Base-by-base conservation (phyloP, 2,888 invertebrate genomes). In the Phaonia tiefii region DNA sequence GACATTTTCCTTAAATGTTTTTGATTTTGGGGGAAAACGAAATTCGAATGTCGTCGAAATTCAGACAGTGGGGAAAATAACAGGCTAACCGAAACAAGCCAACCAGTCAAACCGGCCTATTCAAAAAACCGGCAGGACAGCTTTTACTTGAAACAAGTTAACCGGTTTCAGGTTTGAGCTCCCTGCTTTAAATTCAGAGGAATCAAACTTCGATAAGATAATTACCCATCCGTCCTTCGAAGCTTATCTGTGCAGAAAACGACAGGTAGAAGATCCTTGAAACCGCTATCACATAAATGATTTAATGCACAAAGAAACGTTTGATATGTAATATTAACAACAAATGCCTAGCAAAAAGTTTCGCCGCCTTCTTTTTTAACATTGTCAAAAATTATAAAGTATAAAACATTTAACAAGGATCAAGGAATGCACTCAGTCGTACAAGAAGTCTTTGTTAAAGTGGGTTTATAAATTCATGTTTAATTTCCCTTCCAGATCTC, bases 361-460 rank as follows among this genome's bases (percentile, higher is more conserved):
- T 13, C 63, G 17, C 20, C 20, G 13, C 42, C 31, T 31, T 31
- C 31, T 31, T 31, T 31, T 31, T 31, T 31, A 31, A 31, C 31
- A 31, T 31, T 31, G 31, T 31, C 31, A 60, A 8, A 49, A 49
- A 54, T 63, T n/a, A 31, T 8, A 22, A 42, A 42, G 13, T 42
- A 63, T 42, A 13, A 63, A 31, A 54, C 11, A 39, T 58, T 78
- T 73, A 78, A 69, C 71, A 81, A 78, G 78, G 65, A 72, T 78
- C 80, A 76, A 31, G 58, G 37, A 66, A 58, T 67, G 42, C 63
- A 60, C 39, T 42, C 20, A 42, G 11, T 22, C 63, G 42, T 20
- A 42, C 39, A 63, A 63, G n/a, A 1, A 42, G 42, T 13, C 42
- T 39, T 22, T 63, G 54, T 63, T 22, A 63, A 81, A 81, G 78